These are phyloP conservation scores for Gadopsis bispinosus DNA, from an alignment of 2,797 vertebrate species.

Conservation along the genomic window DNA sequence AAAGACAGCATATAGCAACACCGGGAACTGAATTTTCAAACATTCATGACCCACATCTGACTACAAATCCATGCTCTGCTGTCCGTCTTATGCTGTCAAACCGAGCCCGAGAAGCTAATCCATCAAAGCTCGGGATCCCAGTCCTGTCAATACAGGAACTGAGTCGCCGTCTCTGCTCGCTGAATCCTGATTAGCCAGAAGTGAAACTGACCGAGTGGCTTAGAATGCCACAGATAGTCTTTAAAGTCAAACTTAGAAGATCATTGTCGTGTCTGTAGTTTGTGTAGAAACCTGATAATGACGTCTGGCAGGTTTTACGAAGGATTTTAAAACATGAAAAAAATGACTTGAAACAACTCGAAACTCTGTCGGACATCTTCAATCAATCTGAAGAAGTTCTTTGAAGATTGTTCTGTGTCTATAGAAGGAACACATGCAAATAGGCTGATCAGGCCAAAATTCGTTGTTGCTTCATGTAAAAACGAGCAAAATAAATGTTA, in stretches of 20 bases:
- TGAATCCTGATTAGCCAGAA: slow-evolving; percentile 39
- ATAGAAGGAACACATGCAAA: not conserved
- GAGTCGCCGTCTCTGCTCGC: slow-evolving; percentile 12
- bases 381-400: not conserved
- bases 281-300: slow-evolving; percentile 11
- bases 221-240: not conserved
- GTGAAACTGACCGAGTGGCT: slow-evolving; percentile 29
- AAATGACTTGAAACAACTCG: not conserved
- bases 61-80: slow-evolving; percentile 50
- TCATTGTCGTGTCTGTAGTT: slow-evolving; percentile 2
- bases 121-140: slow-evolving; percentile 45
- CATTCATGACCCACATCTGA: slow-evolving; percentile 29
- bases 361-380: not conserved
- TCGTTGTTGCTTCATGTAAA: not conserved
- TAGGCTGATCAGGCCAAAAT: not conserved
- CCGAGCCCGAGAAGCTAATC: slow-evolving; percentile 11
- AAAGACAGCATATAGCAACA: slow-evolving; percentile 28
- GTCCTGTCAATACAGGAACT: slow-evolving; percentile 29
- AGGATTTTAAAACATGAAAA: not conserved
- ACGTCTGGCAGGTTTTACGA: slow-evolving; percentile 8
- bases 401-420: not conserved
- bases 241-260: slow-evolving; percentile 29
- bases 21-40: slow-evolving; percentile 33
- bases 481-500: not conserved
- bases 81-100: slow-evolving; percentile 16